Evolutionary conservation across 2,797 vertebrate species (phyloP).

Genomic region (Gymnopithys bicolor): DNA sequence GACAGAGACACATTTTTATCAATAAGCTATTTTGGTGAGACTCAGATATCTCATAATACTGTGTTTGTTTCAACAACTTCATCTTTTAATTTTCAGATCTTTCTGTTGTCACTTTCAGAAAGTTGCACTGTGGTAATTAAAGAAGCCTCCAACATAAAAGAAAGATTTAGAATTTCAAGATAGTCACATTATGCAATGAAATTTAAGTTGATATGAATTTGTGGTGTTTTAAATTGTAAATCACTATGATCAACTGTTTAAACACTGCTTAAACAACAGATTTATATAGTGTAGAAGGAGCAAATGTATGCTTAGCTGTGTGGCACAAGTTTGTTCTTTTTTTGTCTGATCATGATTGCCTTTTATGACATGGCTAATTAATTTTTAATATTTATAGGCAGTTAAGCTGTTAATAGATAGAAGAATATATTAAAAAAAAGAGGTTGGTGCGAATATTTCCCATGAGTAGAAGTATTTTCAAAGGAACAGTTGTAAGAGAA

Average conservation of each 20-base stretch:
- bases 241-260: conserved; percentile 21
- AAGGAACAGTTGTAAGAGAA: not conserved
- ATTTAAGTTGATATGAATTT: conserved; percentile 20
- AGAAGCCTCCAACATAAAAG: conserved; percentile 4
- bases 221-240: conserved; percentile 13
- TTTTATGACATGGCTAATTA: not conserved
- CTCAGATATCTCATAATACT: conserved; percentile 32
- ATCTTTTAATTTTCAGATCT: conserved; percentile 45
- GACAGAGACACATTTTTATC: conserved; percentile 40
- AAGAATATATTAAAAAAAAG: not conserved
- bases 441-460: not conserved
- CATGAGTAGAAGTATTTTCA: not conserved
- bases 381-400: not conserved
- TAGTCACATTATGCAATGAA: conserved; percentile 17
- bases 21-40: conserved; percentile 13
- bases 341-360: not conserved
- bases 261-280: conserved; percentile 16
- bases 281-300: not conserved
- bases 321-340: not conserved
- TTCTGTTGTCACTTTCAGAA: conserved; percentile 39
- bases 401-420: not conserved
- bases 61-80: conserved; percentile 40
- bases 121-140: conserved; percentile 12
- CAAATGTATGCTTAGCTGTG: not conserved
- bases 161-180: conserved; percentile 31